phyloP scores from a whole-genome alignment of 2,113 vertebrate genomes.

The Corynorhinus townsendii region DNA sequence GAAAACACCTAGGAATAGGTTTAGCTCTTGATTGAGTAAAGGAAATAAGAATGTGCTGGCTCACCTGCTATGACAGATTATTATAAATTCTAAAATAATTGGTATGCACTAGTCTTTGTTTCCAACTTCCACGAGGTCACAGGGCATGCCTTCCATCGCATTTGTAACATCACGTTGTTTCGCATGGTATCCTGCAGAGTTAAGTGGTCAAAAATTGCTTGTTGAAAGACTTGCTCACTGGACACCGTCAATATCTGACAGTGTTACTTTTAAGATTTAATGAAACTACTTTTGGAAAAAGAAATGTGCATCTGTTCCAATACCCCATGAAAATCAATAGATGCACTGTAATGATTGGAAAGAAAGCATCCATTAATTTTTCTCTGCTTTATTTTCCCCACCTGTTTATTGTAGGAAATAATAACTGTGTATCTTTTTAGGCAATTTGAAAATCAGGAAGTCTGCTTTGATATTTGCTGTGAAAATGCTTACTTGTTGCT shows the following conservation, averaged over 20 bases:
- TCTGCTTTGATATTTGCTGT: neutral
- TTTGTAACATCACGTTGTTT: neutral
- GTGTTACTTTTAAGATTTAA: conserved; percentile 20
- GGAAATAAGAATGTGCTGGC: neutral
- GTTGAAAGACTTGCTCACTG: conserved; percentile 16
- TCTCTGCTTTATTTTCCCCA: conserved; percentile 10
- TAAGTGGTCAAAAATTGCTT: conserved; percentile 41
- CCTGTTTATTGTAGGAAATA: conserved; percentile 19
- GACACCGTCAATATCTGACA: conserved; percentile 21
- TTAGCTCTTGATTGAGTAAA: conserved; percentile 17
- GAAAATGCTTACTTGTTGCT: neutral
- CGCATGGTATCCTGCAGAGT: neutral
- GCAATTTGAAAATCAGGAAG: neutral
- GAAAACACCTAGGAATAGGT: neutral
- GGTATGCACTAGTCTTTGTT: neutral
- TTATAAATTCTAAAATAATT: conserved; percentile 35
- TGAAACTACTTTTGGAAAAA: neutral
- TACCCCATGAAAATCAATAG: conserved; percentile 36
- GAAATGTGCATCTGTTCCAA: conserved; percentile 17
- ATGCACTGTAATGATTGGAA: conserved; percentile 1
- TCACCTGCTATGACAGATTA: neutral
- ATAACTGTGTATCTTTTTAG: neutral
- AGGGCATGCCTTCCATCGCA: neutral
- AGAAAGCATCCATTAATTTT: conserved; percentile 45
- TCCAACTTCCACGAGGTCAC: neutral